phyloP scores from a whole-genome alignment of 2,113 vertebrate species.

The Callospermophilus lateralis region DNA sequence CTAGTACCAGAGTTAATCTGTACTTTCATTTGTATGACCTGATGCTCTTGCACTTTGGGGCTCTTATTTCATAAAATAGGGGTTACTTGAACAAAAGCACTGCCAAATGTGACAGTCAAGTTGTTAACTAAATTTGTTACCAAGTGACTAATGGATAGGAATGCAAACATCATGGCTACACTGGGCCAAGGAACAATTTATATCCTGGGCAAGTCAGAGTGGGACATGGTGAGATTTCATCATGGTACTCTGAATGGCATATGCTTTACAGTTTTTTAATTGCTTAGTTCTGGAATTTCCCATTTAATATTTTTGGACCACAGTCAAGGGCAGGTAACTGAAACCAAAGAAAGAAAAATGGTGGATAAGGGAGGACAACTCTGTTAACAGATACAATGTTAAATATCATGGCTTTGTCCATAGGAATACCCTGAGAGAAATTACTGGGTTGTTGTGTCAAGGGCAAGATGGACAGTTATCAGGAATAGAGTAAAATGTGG shows the following conservation, averaged over 20 bases:
- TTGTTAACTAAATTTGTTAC: too few relatives aligned
- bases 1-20: too few relatives aligned
- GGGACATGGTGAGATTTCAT: background rate
- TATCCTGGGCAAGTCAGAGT: too few relatives aligned
- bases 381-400: background rate
- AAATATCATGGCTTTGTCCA: background rate
- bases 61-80: background rate
- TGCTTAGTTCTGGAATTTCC: background rate
- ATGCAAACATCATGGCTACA: background rate
- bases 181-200: background rate
- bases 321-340: background rate
- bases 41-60: background rate
- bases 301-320: background rate
- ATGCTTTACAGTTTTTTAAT: background rate
- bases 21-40: too few relatives aligned
- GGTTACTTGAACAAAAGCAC: background rate
- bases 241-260: background rate
- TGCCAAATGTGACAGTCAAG: background rate
- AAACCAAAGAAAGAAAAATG: background rate
- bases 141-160: background rate
- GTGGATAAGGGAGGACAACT: background rate
- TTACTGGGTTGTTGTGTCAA: background rate
- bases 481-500: background rate
- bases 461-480: background rate
- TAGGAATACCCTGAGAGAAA: background rate